These are phyloP conservation scores for Trichoplusia ni DNA, from an alignment of 1,140 invertebrate genomes.

Conservation along the genomic window DNA sequence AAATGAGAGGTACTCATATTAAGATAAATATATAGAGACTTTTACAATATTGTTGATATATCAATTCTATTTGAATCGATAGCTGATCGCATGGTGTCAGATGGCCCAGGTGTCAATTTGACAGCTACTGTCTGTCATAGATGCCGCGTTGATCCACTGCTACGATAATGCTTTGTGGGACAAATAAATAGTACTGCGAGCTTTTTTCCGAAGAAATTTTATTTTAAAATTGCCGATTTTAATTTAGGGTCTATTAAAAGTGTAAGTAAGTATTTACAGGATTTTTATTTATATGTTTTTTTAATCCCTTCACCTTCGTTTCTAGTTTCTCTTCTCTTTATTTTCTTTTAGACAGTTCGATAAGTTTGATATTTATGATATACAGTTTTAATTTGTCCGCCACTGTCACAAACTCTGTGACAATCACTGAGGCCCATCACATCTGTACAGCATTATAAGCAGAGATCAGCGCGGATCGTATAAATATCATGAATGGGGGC, in stretches of 20 bases:
- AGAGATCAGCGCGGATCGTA: slow-evolving; percentile 62
- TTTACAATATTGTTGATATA: background rate
- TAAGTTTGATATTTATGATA: too few relatives aligned
- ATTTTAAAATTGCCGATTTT: background rate
- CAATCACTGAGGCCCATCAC: slow-evolving; percentile 27
- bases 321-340: too few relatives aligned
- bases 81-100: slow-evolving; percentile 30
- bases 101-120: slow-evolving; percentile 44
- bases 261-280: background rate
- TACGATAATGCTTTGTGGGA: slow-evolving; percentile 15
- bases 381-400: slow-evolving; percentile 18
- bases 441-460: slow-evolving; percentile 64
- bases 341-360: too few relatives aligned
- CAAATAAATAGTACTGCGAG: background rate
- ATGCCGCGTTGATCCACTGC: slow-evolving; percentile 22
- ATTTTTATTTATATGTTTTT: background rate
- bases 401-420: slow-evolving; percentile 23
- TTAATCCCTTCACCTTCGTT: too few relatives aligned
- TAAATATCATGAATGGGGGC: slow-evolving; percentile 66
- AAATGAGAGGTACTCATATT: too few relatives aligned
- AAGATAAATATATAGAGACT: background rate
- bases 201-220: background rate
- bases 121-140: slow-evolving; percentile 38
- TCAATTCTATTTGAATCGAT: slow-evolving; percentile 1
- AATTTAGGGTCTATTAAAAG: background rate